Evolutionary conservation across 1,140 invertebrate species (phyloP).

Genomic region (Liolophura sinensis): DNA sequence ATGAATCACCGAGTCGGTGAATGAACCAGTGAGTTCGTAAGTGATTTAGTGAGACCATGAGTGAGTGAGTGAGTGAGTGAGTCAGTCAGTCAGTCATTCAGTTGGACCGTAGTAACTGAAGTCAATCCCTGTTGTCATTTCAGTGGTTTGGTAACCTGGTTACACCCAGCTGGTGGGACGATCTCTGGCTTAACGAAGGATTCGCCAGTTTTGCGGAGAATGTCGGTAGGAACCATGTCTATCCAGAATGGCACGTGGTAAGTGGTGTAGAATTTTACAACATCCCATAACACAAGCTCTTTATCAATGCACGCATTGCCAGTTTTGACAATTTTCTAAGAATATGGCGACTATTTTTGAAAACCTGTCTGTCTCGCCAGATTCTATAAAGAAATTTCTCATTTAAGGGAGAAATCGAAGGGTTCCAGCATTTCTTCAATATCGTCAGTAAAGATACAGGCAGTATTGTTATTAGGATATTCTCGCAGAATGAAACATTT

Average conservation of each 20-base stretch:
- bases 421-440: background rate
- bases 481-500: background rate
- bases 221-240: constrained; percentile 65
- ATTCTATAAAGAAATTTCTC: background rate
- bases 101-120: background rate
- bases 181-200: constrained; percentile 88
- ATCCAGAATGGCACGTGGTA: constrained; percentile 77
- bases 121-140: constrained; percentile 17
- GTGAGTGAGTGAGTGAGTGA: background rate
- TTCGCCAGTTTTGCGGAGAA: constrained; percentile 83
- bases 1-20: too few species aligned
- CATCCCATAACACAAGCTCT: too few species aligned
- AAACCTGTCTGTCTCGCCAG: background rate
- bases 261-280: background rate
- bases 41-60: too few species aligned
- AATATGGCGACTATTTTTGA: background rate
- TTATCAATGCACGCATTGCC: background rate
- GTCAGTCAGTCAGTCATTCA: background rate
- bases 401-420: background rate
- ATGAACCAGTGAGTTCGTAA: too few species aligned
- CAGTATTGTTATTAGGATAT: background rate
- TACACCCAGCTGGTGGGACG: constrained; percentile 85
- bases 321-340: background rate
- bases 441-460: background rate
- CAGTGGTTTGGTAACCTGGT: constrained; percentile 89